Evolutionary conservation across 2,888 invertebrate genomes (phyloP), one percentile per base, ranked within the genome.

Genomic region (Slavum lentiscoides): DNA sequence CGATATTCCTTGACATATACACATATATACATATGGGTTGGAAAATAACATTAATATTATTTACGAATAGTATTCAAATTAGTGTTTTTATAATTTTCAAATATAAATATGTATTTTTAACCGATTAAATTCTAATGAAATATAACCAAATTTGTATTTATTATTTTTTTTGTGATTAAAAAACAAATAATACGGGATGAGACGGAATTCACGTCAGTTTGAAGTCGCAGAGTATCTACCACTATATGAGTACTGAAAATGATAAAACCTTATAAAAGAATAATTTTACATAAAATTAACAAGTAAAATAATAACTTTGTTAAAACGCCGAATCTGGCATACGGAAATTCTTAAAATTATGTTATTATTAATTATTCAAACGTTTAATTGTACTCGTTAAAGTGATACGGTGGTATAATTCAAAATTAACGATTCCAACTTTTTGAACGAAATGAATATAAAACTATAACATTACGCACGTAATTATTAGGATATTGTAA

Each of bases 281-380:
- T 69, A 69, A 55, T 69, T 69, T 69, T 69, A 30, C 69, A 55
- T 55, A 55, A 30, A 53, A 69, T 69, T 69, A 69, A 19, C 19
- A 19, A 55, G 5, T 55, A 6, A 55, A 55, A 55, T 19, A 55
- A 55, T 19, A 55, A 6, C 11, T 19, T 19, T 55, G 7, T 19
- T 55, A 55, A 55, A 19, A 55, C 5, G 6, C 19, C 3, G 19
- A 19, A 19, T 55, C 11, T 49, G 49, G 49, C 15, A 13, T 49
- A 49, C 11, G 13, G 13, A 13, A 11, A 49, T 49, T 13, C 49
- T 49, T 49, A 11, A 49, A 49, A 3, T 49, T 49, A 49, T 49
- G n/a, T n/a, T n/a, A 15, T 1, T 13, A 49, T 15, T 49, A 15
- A 49, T 49, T 11, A 49, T 49, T 49, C 15, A 15, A 13, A 13